A percentile compares a stretch with the other conserved stretches of the same genome.
Evolutionary conservation across 2,888 invertebrate genomes (phyloP).

Genomic region (Stenchaetothrips biformis): DNA sequence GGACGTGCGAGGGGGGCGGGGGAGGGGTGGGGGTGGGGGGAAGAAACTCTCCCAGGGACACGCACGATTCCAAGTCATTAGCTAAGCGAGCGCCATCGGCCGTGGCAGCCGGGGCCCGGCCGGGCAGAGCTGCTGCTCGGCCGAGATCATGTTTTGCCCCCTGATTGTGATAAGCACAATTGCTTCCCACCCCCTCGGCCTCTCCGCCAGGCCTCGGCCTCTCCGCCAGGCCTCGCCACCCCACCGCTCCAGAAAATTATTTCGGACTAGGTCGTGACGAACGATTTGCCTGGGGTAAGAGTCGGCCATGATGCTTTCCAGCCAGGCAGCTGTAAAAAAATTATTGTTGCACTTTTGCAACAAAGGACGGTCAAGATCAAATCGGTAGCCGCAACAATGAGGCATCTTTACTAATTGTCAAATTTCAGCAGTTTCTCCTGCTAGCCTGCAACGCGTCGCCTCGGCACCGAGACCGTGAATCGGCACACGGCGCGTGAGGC

Average conservation of each 20-base stretch:
- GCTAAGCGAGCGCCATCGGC: constrained; percentile 17
- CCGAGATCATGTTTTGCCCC: neutral
- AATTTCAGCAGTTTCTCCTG: too few relatives aligned
- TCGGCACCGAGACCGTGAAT: too few relatives aligned
- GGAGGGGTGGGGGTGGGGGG: neutral
- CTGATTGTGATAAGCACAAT: neutral
- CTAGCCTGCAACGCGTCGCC: too few relatives aligned
- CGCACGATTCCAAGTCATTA: constrained; percentile 7
- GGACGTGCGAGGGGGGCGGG: neutral
- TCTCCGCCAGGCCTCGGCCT: neutral
- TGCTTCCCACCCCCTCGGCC: neutral
- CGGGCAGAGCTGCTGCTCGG: neutral
- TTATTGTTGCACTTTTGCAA: too few relatives aligned
- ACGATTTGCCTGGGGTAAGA: too few relatives aligned
- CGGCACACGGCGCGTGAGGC: too few relatives aligned
- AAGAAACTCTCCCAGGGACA: constrained; percentile 1
- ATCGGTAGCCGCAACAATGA: too few relatives aligned
- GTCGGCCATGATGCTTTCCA: too few relatives aligned
- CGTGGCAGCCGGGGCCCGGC: neutral
- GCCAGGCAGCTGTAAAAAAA: too few relatives aligned
- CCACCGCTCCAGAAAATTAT: neutral
- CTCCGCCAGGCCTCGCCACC: neutral
- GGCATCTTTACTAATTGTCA: too few relatives aligned
- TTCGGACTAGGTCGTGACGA: too few relatives aligned
- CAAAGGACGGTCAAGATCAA: too few relatives aligned